Percentiles rank a stretch among this genome's conserved stretches.
These are phyloP conservation scores for Lagocephalus sceleratus DNA, from an alignment of 2,797 vertebrate genomes.

Conservation along the genomic window DNA sequence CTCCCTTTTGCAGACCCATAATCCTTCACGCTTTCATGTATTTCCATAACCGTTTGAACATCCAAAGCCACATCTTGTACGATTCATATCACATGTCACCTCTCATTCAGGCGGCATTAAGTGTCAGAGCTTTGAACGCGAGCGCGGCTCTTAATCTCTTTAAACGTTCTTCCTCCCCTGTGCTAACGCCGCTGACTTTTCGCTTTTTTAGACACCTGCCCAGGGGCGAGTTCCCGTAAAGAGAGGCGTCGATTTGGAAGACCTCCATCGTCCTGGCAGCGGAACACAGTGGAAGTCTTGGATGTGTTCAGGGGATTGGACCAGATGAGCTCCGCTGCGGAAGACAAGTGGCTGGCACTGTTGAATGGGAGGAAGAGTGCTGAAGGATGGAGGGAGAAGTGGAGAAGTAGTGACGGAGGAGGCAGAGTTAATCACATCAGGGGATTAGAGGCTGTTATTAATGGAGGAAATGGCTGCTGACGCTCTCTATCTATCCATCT, in stretches of 20 bases:
- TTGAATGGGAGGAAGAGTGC: conserved; percentile 43
- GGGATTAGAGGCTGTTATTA: conserved; percentile 77
- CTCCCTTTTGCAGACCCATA: conserved; percentile 68
- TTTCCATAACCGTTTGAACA: conserved; percentile 73
- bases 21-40: conserved; percentile 70
- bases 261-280: conserved; percentile 71
- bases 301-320: conserved; percentile 68
- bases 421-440: conserved; percentile 72
- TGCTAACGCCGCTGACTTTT: conserved; percentile 59
- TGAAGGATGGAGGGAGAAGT: conserved; percentile 11
- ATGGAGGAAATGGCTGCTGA: conserved; percentile 63
- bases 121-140: conserved; percentile 68
- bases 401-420: conserved; percentile 8
- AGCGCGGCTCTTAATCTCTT: conserved; percentile 68
- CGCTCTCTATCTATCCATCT: conserved; percentile 35
- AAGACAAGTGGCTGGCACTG: conserved; percentile 69
- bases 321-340: conserved; percentile 61
- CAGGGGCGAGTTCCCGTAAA: conserved; percentile 65
- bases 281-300: conserved; percentile 71
- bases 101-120: conserved; percentile 70
- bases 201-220: conserved; percentile 66
- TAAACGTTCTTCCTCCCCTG: conserved; percentile 57
- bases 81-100: conserved; percentile 71
- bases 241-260: conserved; percentile 65
- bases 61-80: conserved; percentile 64